These are phyloP conservation scores for Epizoanthus scotinus DNA, from an alignment of 92 coral and sea anemone genomes.

Conservation along the genomic window DNA sequence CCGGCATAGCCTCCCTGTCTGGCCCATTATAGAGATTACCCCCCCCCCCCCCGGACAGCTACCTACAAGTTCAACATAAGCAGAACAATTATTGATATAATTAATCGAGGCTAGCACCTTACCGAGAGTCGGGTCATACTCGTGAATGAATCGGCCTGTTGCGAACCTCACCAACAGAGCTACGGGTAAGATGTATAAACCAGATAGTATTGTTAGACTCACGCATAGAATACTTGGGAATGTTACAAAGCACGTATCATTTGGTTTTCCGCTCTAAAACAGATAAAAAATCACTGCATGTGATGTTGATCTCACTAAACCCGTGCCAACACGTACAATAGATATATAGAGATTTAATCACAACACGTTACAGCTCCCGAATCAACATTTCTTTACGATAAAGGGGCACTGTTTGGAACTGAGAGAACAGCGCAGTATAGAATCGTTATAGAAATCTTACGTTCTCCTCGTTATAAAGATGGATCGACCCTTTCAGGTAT, in stretches of 20 bases:
- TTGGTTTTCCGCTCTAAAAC: background rate
- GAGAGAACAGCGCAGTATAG: no score
- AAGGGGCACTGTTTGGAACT: no score
- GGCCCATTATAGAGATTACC: no score
- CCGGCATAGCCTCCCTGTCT: no score
- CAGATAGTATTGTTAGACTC: no score
- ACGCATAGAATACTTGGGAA: no score
- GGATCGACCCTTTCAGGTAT: no score
- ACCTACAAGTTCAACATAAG: background rate
- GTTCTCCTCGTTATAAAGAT: no score
- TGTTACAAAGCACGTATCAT: no score
- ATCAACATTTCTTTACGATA: background rate
- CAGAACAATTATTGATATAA: background rate
- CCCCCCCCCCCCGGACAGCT: no score
- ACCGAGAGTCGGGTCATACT: conserved; percentile 89
- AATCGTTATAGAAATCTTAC: no score
- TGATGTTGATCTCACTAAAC: background rate
- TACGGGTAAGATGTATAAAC: conserved; percentile 24
- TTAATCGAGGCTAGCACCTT: conserved; percentile 10
- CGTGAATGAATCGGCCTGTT: conserved; percentile 86
- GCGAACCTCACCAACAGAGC: conserved; percentile 84
- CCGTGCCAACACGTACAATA: background rate
- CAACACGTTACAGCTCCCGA: background rate
- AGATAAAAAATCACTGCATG: conserved; percentile 6
- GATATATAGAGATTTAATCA: background rate